Conservation (phyloP, 2,888 invertebrate species). For the Drosophila ustulata region DNA sequence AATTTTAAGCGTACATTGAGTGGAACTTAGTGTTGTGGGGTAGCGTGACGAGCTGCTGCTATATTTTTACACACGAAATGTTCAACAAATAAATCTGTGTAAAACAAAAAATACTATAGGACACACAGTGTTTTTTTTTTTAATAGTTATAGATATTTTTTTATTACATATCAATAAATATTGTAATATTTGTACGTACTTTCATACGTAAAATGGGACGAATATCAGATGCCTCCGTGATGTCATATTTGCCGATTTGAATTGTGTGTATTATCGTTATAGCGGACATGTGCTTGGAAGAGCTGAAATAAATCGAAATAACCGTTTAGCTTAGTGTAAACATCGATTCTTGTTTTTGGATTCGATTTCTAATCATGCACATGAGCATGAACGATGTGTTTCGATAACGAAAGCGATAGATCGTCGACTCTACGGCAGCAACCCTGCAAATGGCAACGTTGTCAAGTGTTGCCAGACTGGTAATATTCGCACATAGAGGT, state of each 20-base stretch:
- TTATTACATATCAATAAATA: slow-evolving; percentile 34
- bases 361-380: no score
- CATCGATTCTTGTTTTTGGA: no score
- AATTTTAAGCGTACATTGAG: slow-evolving; percentile 56
- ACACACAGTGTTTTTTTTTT: slow-evolving; percentile 51
- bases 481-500: background rate
- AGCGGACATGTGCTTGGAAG: background rate
- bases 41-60: slow-evolving; percentile 31
- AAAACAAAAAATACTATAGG: slow-evolving; percentile 50
- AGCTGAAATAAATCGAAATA: background rate
- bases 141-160: slow-evolving; percentile 39
- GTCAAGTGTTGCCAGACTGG: slow-evolving; percentile 12
- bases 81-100: slow-evolving; percentile 54
- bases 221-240: background rate
- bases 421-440: background rate
- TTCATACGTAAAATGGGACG: slow-evolving; percentile 15
- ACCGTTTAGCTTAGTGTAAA: no score
- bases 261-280: background rate
- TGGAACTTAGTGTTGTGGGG: slow-evolving; percentile 28
- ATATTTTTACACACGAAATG: slow-evolving; percentile 40
- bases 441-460: slow-evolving; percentile 9
- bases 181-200: slow-evolving; percentile 26
- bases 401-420: slow-evolving; percentile 34
- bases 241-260: slow-evolving; percentile 10
- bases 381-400: background rate